These are phyloP conservation scores for Vandiemenella viatica DNA, from an alignment of 2,888 invertebrate genomes.

Conservation along the genomic window DNA sequence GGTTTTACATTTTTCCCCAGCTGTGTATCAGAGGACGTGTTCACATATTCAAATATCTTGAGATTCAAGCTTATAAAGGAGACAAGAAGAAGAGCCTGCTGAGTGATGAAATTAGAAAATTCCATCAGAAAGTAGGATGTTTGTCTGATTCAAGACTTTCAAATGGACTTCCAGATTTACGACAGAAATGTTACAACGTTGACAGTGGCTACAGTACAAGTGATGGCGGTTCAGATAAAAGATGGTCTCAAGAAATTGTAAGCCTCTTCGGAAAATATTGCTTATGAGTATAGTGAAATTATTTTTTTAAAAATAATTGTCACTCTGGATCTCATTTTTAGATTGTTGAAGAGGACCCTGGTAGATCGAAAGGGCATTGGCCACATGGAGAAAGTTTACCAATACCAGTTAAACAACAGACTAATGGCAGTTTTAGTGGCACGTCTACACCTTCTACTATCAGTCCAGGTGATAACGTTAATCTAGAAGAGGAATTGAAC, in stretches of 20 bases:
- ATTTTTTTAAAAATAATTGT: not conserved
- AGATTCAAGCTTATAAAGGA: slow-evolving; percentile 52
- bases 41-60: slow-evolving; percentile 88
- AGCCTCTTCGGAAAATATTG: not conserved
- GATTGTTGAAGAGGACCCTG: slow-evolving; percentile 5
- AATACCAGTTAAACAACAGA: not conserved
- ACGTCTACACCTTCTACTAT: slow-evolving; percentile 33
- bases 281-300: not conserved
- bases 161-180: slow-evolving; percentile 30
- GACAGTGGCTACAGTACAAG: slow-evolving; percentile 84
- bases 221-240: slow-evolving; percentile 59
- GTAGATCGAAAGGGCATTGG: slow-evolving; percentile 11
- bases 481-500: slow-evolving; percentile 20
- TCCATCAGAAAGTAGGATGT: slow-evolving; percentile 16
- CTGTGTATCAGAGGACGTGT: slow-evolving; percentile 82
- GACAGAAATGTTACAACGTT: slow-evolving; percentile 54
- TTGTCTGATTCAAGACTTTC: slow-evolving; percentile 23
- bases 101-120: slow-evolving; percentile 10
- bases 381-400: slow-evolving; percentile 6
- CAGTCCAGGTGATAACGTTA: slow-evolving; percentile 29
- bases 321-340: not conserved
- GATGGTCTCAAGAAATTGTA: slow-evolving; percentile 61
- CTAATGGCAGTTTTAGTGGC: slow-evolving; percentile 22
- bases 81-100: slow-evolving; percentile 19
- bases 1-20: slow-evolving; percentile 32